Evolutionary conservation across 2,888 invertebrate genomes (phyloP).

Genomic region (Acleris literana): DNA sequence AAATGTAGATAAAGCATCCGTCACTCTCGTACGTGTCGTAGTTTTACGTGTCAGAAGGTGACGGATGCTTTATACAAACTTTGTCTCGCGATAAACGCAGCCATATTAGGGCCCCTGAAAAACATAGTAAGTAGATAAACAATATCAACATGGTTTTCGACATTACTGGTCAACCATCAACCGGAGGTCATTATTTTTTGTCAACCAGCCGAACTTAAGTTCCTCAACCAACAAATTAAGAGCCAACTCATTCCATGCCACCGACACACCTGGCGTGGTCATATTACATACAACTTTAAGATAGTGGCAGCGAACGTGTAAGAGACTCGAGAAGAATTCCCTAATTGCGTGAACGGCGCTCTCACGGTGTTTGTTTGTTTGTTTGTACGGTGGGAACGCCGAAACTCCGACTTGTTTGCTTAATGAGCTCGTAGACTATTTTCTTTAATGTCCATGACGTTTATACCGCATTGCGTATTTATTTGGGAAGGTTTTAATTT

Average conservation of each 20-base stretch:
- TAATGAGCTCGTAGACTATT: neutral
- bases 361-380: constrained; percentile 3
- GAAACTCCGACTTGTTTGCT: neutral
- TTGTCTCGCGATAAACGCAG: too few species aligned
- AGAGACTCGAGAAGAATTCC: constrained; percentile 7
- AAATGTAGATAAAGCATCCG: too few species aligned
- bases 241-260: neutral
- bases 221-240: constrained; percentile 12
- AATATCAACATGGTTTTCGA: too few species aligned
- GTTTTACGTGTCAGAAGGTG: too few species aligned
- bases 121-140: too few species aligned
- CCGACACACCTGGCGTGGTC: too few species aligned
- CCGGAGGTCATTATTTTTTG: neutral
- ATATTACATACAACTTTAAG: too few species aligned
- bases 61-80: too few species aligned
- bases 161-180: too few species aligned
- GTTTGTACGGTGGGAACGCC: neutral
- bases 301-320: too few species aligned
- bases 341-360: constrained; percentile 18
- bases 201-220: constrained; percentile 3
- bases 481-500: neutral
- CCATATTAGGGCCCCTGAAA: too few species aligned
- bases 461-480: neutral
- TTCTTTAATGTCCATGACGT: neutral
- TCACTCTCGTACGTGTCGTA: too few species aligned